A percentile compares a stretch with the other conserved stretches of the same genome.
phyloP scores from a whole-genome alignment of 2,797 vertebrate genomes.

The Premnoplex brunnescens region DNA sequence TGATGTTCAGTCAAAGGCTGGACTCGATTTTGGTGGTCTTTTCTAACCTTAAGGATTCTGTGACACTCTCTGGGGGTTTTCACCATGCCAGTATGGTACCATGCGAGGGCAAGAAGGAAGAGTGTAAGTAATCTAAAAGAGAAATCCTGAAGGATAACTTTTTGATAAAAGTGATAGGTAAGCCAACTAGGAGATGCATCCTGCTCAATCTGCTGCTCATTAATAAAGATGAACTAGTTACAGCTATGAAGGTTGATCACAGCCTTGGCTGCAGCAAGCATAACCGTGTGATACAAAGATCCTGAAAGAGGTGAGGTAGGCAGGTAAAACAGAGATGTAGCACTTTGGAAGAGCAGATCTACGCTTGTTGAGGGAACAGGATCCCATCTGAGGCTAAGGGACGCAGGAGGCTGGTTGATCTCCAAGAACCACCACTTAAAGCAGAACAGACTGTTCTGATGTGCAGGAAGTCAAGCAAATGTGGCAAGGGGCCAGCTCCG shows the following conservation, averaged over 20 bases:
- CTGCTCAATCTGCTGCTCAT: not conserved
- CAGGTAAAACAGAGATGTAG: not conserved
- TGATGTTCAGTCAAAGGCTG: not conserved
- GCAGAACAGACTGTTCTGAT: not conserved
- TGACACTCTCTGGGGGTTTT: not conserved
- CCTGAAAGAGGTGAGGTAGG: not conserved
- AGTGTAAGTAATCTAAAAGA: not conserved
- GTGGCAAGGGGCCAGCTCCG: not conserved
- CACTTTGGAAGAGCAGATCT: not conserved
- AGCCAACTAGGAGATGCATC: not conserved
- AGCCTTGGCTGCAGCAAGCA: not conserved
- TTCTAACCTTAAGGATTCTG: not conserved
- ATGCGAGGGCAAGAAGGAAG: not conserved
- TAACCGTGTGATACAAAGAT: not conserved
- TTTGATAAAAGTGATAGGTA: not conserved
- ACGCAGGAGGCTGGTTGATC: not conserved
- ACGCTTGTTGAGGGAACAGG: not conserved
- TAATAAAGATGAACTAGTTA: not conserved
- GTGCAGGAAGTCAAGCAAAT: slow-evolving; percentile 7
- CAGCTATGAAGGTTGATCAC: not conserved
- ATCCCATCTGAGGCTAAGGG: not conserved
- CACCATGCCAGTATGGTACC: not conserved
- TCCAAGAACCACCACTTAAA: not conserved
- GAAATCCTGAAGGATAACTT: not conserved
- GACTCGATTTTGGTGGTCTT: not conserved